phyloP scores from a whole-genome alignment of 1,140 invertebrate species.

The Anoplolepis gracilipes region DNA sequence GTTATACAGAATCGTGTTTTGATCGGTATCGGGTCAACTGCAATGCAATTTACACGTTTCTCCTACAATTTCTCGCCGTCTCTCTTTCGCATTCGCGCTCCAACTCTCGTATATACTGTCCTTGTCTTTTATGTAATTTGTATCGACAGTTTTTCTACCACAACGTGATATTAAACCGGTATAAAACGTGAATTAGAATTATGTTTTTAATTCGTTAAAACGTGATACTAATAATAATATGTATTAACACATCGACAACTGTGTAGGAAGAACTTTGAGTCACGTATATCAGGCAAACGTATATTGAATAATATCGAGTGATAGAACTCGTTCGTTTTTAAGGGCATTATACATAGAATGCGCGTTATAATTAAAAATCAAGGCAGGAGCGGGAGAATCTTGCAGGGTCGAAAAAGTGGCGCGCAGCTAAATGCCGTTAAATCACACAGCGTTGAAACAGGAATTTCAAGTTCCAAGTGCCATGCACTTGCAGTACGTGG shows the following conservation, averaged over 20 bases:
- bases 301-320: neutral
- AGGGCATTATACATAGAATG: neutral
- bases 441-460: conserved; percentile 47
- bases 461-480: conserved; percentile 56
- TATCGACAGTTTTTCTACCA: conserved; percentile 35
- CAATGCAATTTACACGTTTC: conserved; percentile 72
- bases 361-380: conserved; percentile 30
- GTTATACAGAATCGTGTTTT: conserved; percentile 26
- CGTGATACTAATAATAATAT: conserved; percentile 39
- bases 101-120: neutral
- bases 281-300: neutral
- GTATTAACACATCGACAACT: conserved; percentile 10
- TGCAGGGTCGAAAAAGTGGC: conserved; percentile 53
- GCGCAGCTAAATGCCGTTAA: conserved; percentile 58
- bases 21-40: conserved; percentile 63
- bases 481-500: conserved; percentile 12
- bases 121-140: conserved; percentile 64
- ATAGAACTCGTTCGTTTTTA: neutral
- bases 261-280: neutral
- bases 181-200: conserved; percentile 38
- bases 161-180: neutral
- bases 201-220: conserved; percentile 49
- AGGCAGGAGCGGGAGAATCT: conserved; percentile 10
- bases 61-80: conserved; percentile 42
- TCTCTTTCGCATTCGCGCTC: conserved; percentile 9